These are phyloP conservation scores for Pomacea canaliculata DNA, from an alignment of 2,888 invertebrate species.

Conservation along the genomic window DNA sequence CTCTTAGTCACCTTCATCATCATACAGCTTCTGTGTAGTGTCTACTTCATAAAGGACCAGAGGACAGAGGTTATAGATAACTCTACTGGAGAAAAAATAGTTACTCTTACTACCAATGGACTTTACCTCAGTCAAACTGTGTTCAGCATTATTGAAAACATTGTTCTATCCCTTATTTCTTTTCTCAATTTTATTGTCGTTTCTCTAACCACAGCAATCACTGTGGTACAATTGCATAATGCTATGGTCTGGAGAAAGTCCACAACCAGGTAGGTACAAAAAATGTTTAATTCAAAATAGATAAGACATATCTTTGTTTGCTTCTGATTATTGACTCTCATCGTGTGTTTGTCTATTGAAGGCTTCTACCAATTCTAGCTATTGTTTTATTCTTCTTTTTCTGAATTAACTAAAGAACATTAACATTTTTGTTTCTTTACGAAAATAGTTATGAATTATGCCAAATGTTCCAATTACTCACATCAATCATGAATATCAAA, in stretches of 20 bases:
- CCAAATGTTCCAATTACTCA: no score
- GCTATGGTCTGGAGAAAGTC: not conserved
- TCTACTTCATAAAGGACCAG: not conserved
- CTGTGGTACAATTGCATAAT: not conserved
- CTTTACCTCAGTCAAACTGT: not conserved
- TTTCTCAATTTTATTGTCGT: not conserved
- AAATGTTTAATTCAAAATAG: no score
- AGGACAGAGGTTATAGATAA: not conserved
- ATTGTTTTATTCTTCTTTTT: no score
- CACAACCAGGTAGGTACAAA: not conserved
- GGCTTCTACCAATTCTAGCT: no score
- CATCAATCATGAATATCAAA: no score
- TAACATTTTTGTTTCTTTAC: no score
- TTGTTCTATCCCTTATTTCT: not conserved
- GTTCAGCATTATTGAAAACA: not conserved
- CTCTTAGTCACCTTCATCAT: not conserved
- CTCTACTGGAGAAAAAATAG: not conserved
- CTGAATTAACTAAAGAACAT: no score
- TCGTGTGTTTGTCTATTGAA: no score
- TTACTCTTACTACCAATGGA: not conserved
- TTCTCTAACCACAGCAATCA: not conserved
- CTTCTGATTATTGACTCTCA: no score
- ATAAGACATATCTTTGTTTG: no score
- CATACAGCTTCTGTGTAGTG: not conserved
- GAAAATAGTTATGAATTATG: no score